These are phyloP conservation scores for Pipa parva DNA, from an alignment of 2,113 vertebrate species.

Conservation along the genomic window DNA sequence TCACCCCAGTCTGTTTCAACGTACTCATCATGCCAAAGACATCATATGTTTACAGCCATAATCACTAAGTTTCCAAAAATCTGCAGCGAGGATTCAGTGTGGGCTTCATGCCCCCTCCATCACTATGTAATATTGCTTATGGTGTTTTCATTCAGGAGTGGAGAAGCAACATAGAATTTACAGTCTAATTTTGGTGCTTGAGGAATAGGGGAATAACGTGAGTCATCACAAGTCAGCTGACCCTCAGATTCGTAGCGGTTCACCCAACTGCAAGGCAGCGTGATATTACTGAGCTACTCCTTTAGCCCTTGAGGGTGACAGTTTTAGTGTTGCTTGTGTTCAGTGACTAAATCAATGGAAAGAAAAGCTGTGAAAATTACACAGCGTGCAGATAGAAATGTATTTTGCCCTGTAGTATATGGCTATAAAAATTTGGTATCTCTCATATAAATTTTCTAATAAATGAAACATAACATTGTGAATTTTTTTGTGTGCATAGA, in stretches of 20 bases:
- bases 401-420: not conserved
- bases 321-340: constrained; percentile 28
- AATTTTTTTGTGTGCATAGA: not conserved
- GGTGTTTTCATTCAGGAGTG: no score
- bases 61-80: no score
- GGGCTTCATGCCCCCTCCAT: no score
- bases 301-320: constrained; percentile 15
- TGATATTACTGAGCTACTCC: constrained; percentile 28
- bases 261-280: constrained; percentile 28
- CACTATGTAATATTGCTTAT: no score
- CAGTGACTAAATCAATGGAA: constrained; percentile 12
- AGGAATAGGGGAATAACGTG: not conserved
- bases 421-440: not conserved
- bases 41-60: no score
- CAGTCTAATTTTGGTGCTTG: constrained; percentile 7
- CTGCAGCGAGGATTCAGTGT: no score
- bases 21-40: no score
- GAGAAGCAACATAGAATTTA: no score
- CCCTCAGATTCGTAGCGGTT: constrained; percentile 10
- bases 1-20: no score
- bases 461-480: not conserved
- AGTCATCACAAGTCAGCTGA: constrained; percentile 5
- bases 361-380: constrained; percentile 27
- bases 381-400: not conserved
- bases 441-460: not conserved